A percentile compares a stretch with the other conserved stretches of the same genome.
Evolutionary conservation across 2,888 invertebrate species (phyloP).

Genomic region (Celastrina argiolus): DNA sequence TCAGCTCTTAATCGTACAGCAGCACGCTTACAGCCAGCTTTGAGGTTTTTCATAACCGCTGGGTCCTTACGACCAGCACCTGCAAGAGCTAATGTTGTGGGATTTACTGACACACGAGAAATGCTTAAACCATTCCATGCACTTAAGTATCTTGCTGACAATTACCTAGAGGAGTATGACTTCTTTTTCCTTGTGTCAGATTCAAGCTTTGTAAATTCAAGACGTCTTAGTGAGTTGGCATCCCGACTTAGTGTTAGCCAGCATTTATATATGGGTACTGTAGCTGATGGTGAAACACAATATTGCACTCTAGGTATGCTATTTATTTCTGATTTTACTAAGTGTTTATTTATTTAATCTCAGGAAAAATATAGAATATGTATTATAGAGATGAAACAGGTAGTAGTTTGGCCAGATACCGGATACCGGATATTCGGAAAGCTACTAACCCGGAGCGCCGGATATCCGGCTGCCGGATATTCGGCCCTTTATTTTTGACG

Average conservation of each 20-base stretch:
- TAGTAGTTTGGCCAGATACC: no score
- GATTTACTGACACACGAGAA: conserved; percentile 87
- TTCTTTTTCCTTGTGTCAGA: conserved; percentile 95
- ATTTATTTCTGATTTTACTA: neutral
- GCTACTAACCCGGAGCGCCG: no score
- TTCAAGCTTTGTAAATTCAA: conserved; percentile 89
- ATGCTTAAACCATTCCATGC: conserved; percentile 90
- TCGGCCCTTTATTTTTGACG: no score
- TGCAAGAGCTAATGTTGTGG: conserved; percentile 84
- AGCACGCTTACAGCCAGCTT: conserved; percentile 89
- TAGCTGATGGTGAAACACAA: conserved; percentile 76
- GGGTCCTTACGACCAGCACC: conserved; percentile 55
- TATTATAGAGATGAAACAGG: no score
- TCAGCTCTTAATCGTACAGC: conserved; percentile 94
- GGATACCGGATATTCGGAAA: no score
- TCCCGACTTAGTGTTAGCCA: conserved; percentile 89
- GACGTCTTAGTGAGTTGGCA: conserved; percentile 83
- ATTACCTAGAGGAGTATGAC: conserved; percentile 93
- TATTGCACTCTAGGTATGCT: conserved; percentile 83
- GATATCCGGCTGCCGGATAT: no score
- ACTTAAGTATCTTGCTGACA: conserved; percentile 92
- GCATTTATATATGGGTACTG: conserved; percentile 89
- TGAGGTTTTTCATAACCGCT: conserved; percentile 87
- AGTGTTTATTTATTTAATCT: no score
- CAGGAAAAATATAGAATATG: no score